A percentile compares a stretch with the other conserved stretches of the same genome.
Conservation (phyloP, 2,113 vertebrate species). For the Calyptomena viridis region DNA sequence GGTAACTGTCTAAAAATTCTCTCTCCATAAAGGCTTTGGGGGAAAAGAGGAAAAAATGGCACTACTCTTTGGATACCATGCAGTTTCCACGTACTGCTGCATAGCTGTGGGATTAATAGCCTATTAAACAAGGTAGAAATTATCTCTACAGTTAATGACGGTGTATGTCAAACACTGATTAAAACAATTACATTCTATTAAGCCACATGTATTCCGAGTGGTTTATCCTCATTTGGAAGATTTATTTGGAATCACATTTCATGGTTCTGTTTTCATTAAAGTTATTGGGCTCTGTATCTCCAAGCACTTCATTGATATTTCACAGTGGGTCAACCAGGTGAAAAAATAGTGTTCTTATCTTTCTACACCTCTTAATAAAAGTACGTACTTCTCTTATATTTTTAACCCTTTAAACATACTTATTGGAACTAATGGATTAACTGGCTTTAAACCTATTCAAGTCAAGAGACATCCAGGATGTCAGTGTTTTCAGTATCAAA, state of each 20-base stretch:
- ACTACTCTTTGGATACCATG: neutral
- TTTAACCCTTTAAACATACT: neutral
- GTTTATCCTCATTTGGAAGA: neutral
- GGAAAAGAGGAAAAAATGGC: neutral
- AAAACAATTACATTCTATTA: constrained; percentile 39
- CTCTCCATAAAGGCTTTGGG: neutral
- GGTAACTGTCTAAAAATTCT: neutral
- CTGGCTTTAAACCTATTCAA: neutral
- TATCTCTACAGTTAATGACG: neutral
- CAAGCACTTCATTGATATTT: neutral
- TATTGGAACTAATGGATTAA: neutral
- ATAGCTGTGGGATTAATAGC: neutral
- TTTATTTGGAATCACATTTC: neutral
- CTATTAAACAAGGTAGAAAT: constrained; percentile 4
- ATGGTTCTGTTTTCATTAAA: neutral
- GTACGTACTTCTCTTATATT: rapidly evolving
- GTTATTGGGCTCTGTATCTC: neutral
- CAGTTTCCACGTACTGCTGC: neutral
- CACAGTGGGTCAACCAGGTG: neutral
- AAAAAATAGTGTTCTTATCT: neutral
- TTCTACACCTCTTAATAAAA: neutral
- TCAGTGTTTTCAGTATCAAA: neutral
- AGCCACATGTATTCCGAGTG: neutral
- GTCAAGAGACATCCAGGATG: neutral
- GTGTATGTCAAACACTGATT: neutral